Evolutionary conservation across 2,888 invertebrate genomes (phyloP).

Genomic region (Pristionchus fissidentatus): DNA sequence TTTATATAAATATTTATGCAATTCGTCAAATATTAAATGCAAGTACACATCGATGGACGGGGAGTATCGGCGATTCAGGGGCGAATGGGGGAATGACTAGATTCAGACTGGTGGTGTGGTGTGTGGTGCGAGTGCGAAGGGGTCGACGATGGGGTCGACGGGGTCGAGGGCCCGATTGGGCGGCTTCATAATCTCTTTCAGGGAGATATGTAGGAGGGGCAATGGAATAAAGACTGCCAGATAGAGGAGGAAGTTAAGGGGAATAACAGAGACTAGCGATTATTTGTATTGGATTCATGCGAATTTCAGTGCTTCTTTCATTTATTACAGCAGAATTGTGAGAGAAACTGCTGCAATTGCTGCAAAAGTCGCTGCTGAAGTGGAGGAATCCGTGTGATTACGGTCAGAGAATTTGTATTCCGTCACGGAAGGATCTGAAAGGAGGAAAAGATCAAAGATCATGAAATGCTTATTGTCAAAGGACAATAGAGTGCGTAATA

Average conservation of each 20-base stretch:
- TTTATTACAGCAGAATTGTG: not conserved
- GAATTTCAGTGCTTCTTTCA: not conserved
- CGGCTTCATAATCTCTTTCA: not conserved
- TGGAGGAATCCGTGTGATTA: not conserved
- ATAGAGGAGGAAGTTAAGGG: not conserved
- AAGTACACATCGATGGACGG: conserved; percentile 37
- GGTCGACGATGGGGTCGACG: not conserved
- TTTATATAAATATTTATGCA: conserved; percentile 31
- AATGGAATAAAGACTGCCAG: conserved; percentile 8
- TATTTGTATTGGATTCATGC: not conserved
- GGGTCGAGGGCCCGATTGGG: not conserved
- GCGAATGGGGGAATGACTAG: conserved; percentile 27
- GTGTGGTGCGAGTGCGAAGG: not conserved
- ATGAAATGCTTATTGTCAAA: not conserved
- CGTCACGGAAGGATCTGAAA: conserved; percentile 34
- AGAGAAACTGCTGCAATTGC: conserved; percentile 8
- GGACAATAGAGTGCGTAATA: not conserved
- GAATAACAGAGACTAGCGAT: not conserved
- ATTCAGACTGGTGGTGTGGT: conserved; percentile 22
- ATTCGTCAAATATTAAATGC: conserved; percentile 21
- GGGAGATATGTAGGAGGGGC: conserved; percentile 18
- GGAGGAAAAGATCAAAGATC: not conserved
- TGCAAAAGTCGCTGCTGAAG: not conserved
- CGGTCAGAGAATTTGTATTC: conserved; percentile 20
- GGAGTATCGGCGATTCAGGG: not conserved